Percentiles rank a stretch among this genome's conserved stretches.
phyloP scores from a whole-genome alignment of 2,113 vertebrate genomes.

The human (Homo sapiens) region GRCh38 chr5:9865001-9865500 shows the following conservation, averaged over 20 bases:
- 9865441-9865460: background rate
- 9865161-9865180: background rate
- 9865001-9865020: background rate
- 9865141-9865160: background rate
- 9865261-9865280: background rate
- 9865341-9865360: background rate
- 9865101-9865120: background rate
- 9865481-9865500: background rate
- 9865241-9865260: background rate
- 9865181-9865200: background rate
- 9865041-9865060: background rate
- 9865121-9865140: too few relatives aligned
- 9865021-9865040: background rate
- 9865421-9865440: background rate
- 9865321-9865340: too few relatives aligned
- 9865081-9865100: background rate
- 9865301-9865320: background rate
- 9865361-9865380: background rate
- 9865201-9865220: too few relatives aligned
- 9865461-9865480: background rate
- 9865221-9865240: background rate
- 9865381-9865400: too few relatives aligned
- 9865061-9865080: background rate
- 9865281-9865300: background rate
- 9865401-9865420: background rate